Percentiles rank a stretch among this genome's conserved stretches.
These are phyloP conservation scores for Dallia pectoralis DNA, from an alignment of 2,797 vertebrate genomes.

Conservation along the genomic window DNA sequence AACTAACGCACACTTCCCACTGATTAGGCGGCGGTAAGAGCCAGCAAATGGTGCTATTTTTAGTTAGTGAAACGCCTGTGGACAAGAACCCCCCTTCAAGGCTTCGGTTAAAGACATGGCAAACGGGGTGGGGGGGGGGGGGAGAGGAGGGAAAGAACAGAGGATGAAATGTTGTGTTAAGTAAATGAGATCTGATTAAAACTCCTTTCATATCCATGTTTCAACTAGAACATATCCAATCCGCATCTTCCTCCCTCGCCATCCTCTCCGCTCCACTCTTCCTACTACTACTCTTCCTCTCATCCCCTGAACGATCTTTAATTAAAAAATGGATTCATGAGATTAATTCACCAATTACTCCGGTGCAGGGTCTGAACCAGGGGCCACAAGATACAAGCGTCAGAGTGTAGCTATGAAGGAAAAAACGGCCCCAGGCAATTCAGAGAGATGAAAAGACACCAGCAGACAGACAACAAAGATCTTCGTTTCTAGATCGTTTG, in stretches of 20 bases:
- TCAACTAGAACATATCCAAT: slow-evolving; percentile 31
- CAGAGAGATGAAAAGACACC: neutral
- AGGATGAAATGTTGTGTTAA: slow-evolving; percentile 53
- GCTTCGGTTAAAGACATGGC: too few relatives aligned
- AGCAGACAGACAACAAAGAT: neutral
- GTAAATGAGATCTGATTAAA: slow-evolving; percentile 63
- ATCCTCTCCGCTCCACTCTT: slow-evolving; percentile 16
- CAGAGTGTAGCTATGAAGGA: neutral
- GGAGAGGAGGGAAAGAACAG: slow-evolving; percentile 18
- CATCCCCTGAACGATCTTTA: slow-evolving; percentile 44
- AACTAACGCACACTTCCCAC: too few relatives aligned
- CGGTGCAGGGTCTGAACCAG: neutral
- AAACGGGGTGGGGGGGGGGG: slow-evolving; percentile 15
- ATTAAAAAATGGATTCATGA: slow-evolving; percentile 63
- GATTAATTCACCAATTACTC: slow-evolving; percentile 8
- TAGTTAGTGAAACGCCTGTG: too few relatives aligned
- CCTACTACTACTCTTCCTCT: slow-evolving; percentile 42
- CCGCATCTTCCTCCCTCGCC: neutral
- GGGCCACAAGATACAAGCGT: neutral
- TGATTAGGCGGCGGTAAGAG: too few relatives aligned
- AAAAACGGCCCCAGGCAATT: neutral
- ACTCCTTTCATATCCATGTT: slow-evolving; percentile 44
- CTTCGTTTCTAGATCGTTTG: neutral
- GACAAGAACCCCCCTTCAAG: too few relatives aligned
- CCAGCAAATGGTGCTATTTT: too few relatives aligned